These are phyloP conservation scores for Cyphomyrus discorhynchus DNA, from an alignment of 2,113 vertebrate genomes.

Conservation along the genomic window DNA sequence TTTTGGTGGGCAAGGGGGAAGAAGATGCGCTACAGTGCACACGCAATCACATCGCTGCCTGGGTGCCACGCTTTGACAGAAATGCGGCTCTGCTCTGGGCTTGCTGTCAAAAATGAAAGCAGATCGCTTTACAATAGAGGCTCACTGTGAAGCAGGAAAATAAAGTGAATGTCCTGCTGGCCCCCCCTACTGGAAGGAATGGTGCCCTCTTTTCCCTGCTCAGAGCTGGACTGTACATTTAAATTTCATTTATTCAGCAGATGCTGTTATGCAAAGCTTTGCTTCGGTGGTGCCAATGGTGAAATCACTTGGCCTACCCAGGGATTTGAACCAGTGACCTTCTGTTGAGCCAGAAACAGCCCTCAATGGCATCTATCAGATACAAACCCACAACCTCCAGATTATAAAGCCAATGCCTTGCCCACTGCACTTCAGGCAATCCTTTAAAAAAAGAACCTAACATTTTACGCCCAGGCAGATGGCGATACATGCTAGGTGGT, in stretches of 20 bases:
- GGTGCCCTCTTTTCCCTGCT: neutral
- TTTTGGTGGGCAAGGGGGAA: neutral
- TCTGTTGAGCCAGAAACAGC: neutral
- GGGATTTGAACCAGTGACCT: neutral
- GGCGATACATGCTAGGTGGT: neutral
- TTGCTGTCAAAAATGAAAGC: neutral
- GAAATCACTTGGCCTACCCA: neutral
- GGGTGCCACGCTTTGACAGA: neutral
- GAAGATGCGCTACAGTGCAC: neutral
- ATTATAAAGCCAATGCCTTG: neutral
- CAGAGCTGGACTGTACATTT: neutral
- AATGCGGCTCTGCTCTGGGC: neutral
- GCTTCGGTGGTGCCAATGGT: neutral
- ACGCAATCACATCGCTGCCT: neutral
- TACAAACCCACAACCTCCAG: neutral
- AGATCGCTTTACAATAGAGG: neutral
- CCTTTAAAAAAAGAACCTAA: neutral
- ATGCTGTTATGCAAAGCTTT: neutral
- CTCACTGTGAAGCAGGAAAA: neutral
- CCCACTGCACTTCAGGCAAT: neutral
- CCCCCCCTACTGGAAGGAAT: neutral
- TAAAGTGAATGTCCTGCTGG: neutral
- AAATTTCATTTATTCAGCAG: neutral
- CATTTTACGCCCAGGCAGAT: neutral
- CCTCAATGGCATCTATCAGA: neutral